Evolutionary conservation across 2,888 invertebrate genomes (phyloP).

Genomic region (Candidula unifasciata): DNA sequence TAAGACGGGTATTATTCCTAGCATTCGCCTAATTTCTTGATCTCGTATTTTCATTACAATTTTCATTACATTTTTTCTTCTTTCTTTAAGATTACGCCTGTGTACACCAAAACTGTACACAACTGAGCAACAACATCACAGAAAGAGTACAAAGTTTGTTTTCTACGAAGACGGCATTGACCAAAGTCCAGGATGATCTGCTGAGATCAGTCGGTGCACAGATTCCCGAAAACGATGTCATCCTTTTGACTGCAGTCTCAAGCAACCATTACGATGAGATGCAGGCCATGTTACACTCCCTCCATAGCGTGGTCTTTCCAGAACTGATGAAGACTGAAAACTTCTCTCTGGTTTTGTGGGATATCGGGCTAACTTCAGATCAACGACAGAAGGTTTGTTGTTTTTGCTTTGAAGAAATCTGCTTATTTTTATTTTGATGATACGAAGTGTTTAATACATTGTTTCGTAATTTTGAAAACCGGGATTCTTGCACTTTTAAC

Average conservation of each 20-base stretch:
- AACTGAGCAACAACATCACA: not conserved
- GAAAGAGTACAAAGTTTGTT: constrained; percentile 22
- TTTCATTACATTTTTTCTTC: not conserved
- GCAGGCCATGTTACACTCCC: constrained; percentile 29
- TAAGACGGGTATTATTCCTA: too few species aligned
- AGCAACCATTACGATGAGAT: constrained; percentile 35
- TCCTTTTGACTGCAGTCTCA: constrained; percentile 24
- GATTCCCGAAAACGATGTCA: constrained; percentile 35
- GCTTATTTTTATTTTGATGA: too few species aligned
- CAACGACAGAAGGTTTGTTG: constrained; percentile 13
- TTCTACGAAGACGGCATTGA: not conserved
- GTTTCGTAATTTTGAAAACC: too few species aligned
- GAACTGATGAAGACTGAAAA: constrained; percentile 1
- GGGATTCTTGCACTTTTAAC: too few species aligned
- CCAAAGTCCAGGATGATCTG: constrained; percentile 18
- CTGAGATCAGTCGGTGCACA: constrained; percentile 7
- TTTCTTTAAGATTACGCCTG: constrained; percentile 17
- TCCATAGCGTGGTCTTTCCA: constrained; percentile 29
- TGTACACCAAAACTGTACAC: not conserved
- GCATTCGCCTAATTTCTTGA: too few species aligned
- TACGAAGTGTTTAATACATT: too few species aligned
- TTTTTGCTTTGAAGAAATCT: not conserved
- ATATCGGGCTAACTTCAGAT: constrained; percentile 5
- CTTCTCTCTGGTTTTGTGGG: constrained; percentile 28
- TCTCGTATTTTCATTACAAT: too few species aligned